Conservation (phyloP, 2,797 vertebrate genomes). For the Oceanodroma leucorhoa region DNA sequence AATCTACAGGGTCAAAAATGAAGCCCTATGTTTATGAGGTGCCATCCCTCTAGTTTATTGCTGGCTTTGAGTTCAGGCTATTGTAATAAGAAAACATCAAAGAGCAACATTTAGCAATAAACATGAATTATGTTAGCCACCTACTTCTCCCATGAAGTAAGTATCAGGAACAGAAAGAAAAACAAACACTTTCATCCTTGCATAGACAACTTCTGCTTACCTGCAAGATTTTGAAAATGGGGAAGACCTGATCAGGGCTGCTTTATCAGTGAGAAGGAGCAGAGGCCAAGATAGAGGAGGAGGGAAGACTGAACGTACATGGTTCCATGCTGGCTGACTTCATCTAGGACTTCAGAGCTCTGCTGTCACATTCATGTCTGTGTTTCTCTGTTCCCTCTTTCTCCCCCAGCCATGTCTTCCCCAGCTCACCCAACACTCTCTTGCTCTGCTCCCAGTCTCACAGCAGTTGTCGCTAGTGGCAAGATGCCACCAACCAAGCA, state of each 20-base stretch:
- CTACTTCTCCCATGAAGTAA: constrained; percentile 4
- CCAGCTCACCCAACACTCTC: background rate
- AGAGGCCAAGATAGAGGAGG: background rate
- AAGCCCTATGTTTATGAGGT: background rate
- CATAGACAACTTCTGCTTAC: background rate
- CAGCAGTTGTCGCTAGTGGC: accelerated
- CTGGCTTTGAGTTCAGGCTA: constrained; percentile 5
- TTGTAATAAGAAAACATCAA: constrained; percentile 40
- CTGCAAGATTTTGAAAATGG: background rate
- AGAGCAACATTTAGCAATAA: constrained; percentile 41
- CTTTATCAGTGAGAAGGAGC: background rate
- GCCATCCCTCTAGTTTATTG: constrained; percentile 11
- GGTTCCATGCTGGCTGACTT: background rate
- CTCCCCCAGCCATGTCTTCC: background rate
- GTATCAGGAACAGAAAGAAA: constrained; percentile 11
- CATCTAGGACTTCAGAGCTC: background rate
- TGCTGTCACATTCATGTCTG: background rate
- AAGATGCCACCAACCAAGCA: background rate
- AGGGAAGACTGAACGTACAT: background rate
- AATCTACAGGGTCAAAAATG: background rate
- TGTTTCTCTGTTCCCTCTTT: background rate
- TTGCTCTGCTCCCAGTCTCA: background rate
- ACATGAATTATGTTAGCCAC: background rate
- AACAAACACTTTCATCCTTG: background rate
- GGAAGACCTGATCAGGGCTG: background rate